Evolutionary conservation across 1,140 invertebrate genomes (phyloP).

Genomic region (Megathymus violae): DNA sequence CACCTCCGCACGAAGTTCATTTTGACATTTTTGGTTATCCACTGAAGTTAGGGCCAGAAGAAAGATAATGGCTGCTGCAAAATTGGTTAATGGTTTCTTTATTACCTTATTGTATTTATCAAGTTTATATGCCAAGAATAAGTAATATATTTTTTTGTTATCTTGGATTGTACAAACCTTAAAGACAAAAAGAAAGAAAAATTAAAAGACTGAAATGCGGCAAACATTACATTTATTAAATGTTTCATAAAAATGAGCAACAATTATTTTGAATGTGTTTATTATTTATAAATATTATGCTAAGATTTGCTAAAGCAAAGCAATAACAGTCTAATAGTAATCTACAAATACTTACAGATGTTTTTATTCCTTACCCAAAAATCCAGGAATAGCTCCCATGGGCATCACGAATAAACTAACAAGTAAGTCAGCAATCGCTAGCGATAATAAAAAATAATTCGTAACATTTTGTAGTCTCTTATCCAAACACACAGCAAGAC

Average conservation of each 20-base stretch:
- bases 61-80: constrained; percentile 18
- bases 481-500: constrained; percentile 94
- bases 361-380: constrained; percentile 88
- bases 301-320: no score
- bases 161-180: no score
- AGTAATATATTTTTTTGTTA: no score
- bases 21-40: constrained; percentile 30
- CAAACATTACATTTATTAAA: no score
- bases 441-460: constrained; percentile 96
- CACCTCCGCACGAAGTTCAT: constrained; percentile 12
- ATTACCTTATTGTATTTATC: neutral
- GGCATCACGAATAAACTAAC: constrained; percentile 97
- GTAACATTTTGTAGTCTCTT: constrained; percentile 95
- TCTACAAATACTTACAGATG: no score
- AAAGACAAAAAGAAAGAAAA: no score
- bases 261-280: no score
- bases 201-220: no score
- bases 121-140: no score
- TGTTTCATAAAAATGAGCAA: no score
- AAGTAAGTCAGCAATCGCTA: constrained; percentile 96
- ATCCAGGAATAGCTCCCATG: constrained; percentile 92
- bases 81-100: constrained; percentile 15
- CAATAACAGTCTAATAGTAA: no score
- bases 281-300: no score
- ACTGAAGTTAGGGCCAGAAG: neutral